Base-by-base conservation (phyloP, 1,140 invertebrate genomes). In the Leptinotarsa texana region DNA sequence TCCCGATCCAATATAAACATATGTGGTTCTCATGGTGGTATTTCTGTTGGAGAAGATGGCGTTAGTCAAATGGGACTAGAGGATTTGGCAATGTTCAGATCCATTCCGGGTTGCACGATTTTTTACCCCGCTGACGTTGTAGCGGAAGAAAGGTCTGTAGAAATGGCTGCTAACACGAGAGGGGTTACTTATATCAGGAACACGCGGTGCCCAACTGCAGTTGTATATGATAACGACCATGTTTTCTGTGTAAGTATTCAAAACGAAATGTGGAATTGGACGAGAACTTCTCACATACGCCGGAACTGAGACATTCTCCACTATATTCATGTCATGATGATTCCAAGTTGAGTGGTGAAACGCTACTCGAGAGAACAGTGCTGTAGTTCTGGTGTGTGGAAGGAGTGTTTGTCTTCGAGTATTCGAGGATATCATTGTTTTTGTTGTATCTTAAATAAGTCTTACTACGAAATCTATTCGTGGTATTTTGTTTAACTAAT, bases 51-150 rank as follows among this genome's bases (percentile, higher is more conserved):
- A 68, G 97, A 98, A 86, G 97, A 99, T 88, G 98, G 98, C 6
- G 97, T 98, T 15, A 97, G 95, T 69, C 98, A 99, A 88, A 99
- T 99, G 98, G 98, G 95, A 57, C 87, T 99, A 2, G 98, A 99
- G 88, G 98, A 99, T 87, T 86, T 99, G 51, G 95, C 96, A 1
- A 92, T 99, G 90, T 99, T 99, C 90, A 90, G 98, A 70, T 85
- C 93, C 11, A 91, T 99, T 78, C 97, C 98, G 42, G 93, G 93
- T 63, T 91, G 93, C 73, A 98, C 97, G 3, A 93, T 99, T 0
- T 99, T 99, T 87, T 99, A 99, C 86, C 98, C 98, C 17, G 91
- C 91, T 77, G 98, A 99, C 87, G 98, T 97, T 3, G 97, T 99
- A 8, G 94, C 95, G 49, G 90, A 92, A 22, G 98, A 99, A 87